A percentile compares a stretch with the other conserved stretches of the same genome.
Evolutionary conservation across 2,888 invertebrate species (phyloP).

Genomic region (Torymus texanus): DNA sequence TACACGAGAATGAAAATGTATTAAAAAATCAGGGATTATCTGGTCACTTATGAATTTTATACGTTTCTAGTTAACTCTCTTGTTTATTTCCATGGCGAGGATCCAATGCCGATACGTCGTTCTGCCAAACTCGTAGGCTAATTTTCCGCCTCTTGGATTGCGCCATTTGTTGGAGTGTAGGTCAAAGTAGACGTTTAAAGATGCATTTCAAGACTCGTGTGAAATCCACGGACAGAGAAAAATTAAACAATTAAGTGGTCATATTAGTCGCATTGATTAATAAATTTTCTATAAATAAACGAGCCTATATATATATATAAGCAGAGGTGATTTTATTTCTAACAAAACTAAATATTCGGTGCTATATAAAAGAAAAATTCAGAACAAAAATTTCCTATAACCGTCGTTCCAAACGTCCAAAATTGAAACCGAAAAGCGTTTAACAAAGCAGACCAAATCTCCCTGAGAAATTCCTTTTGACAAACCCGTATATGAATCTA

Average conservation of each 20-base stretch:
- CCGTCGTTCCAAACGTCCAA: too few relatives aligned
- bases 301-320: too few relatives aligned
- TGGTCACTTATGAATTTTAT: slow-evolving; percentile 19
- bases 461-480: neutral
- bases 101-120: slow-evolving; percentile 57
- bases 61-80: slow-evolving; percentile 26
- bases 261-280: neutral
- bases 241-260: neutral
- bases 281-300: too few relatives aligned
- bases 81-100: slow-evolving; percentile 45
- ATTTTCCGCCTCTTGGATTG: slow-evolving; percentile 61
- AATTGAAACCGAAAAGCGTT: neutral
- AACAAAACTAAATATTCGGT: too few relatives aligned
- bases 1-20: neutral
- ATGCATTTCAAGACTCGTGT: neutral
- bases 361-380: too few relatives aligned
- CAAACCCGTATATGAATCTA: slow-evolving; percentile 6
- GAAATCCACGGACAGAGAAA: neutral
- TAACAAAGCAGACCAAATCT: neutral
- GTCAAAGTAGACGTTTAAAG: slow-evolving; percentile 17
- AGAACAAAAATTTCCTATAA: too few relatives aligned
- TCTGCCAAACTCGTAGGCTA: slow-evolving; percentile 60
- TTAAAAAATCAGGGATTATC: too few relatives aligned
- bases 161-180: slow-evolving; percentile 42
- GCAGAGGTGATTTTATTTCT: too few relatives aligned